A percentile compares a stretch with the other conserved stretches of the same genome.
Conservation (phyloP, 2,113 vertebrate species). For the Nematolebias whitei region DNA sequence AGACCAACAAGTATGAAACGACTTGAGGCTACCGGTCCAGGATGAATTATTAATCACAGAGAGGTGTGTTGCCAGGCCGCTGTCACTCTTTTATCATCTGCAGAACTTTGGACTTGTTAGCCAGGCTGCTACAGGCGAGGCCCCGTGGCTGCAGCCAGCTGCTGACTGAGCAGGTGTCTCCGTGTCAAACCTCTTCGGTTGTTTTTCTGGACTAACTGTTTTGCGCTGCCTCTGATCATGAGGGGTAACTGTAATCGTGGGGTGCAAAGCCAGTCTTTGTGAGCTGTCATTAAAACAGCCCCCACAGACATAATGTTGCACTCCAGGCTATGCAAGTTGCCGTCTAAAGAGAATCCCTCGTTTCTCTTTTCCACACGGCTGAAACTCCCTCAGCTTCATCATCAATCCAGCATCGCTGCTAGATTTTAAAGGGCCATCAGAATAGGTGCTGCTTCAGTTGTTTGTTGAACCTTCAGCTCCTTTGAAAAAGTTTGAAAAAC, state of each 20-base stretch:
- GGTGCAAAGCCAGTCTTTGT: conserved; percentile 73
- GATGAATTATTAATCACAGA: conserved; percentile 78
- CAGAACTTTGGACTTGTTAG: conserved; percentile 75
- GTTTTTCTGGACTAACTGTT: conserved; percentile 75
- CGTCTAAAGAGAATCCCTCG: conserved; percentile 70
- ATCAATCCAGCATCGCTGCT: conserved; percentile 61
- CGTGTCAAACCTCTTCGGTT: conserved; percentile 64
- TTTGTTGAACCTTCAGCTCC: too few species aligned
- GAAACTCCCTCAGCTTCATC: conserved; percentile 64
- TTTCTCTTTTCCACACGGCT: conserved; percentile 58
- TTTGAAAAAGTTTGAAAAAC: conserved; percentile 51
- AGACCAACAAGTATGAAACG: conserved; percentile 63
- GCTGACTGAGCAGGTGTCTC: conserved; percentile 79
- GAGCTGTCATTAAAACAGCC: conserved; percentile 82
- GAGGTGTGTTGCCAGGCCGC: conserved; percentile 65
- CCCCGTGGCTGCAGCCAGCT: conserved; percentile 64
- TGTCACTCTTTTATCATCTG: conserved; percentile 75
- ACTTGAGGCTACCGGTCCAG: conserved; percentile 71
- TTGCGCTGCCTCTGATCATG: conserved; percentile 75
- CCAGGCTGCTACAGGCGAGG: conserved; percentile 59
- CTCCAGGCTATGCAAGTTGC: conserved; percentile 76
- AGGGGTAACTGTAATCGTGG: conserved; percentile 75
- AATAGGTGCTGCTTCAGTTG: conserved; percentile 65
- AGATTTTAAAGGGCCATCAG: conserved; percentile 66
- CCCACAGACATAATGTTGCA: conserved; percentile 69